Base-by-base conservation (phyloP, 2,888 invertebrate species). In the Isotomurus palustris region DNA sequence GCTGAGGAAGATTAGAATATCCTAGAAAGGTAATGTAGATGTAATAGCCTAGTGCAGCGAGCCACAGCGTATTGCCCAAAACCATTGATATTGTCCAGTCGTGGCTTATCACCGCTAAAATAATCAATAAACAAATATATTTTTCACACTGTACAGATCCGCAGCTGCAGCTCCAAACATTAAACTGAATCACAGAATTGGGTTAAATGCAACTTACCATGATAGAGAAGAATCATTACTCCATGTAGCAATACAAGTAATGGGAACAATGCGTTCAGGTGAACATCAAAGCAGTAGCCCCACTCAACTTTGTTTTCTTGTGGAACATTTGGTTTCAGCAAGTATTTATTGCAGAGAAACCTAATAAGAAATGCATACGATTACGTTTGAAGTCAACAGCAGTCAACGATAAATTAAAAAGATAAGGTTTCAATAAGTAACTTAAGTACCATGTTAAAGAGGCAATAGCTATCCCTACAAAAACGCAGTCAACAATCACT, bases 191-290 rank as follows among this genome's bases (percentile, higher is more conserved):
- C 35, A 32, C 14, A 12, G 35, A 32, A 32, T 32, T 14, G 10
- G 35, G n/a, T n/a, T n/a, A n/a, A n/a, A n/a, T n/a, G n/a, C n/a
- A 29, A 77, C 79, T 81, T 74, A 85, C 91, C 84, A 74, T 87
- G 84, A 75, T 88, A 93, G 62, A 96, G 84, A 69, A 94, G 83
- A 53, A 96, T 82, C 75, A 95, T 91, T 71, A 96, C 83, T 71
- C 92, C 88, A 75, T 99, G 96, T 55, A 99, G 81, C 70, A 97
- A 82, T 66, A 94, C 87, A 17, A 97, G 81, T 1, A 95, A 86
- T n/a, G 97, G 97, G 77, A 96, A 96, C 77, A 95, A 93, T 2
- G 97, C 97, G 78, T 99, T 99, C 71, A 99, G 82, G 79, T 99
- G 97, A 4, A 99, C 92, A 76, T 99, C 97, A 77, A 99, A 99